Evolutionary conservation across 2,888 invertebrate genomes (phyloP).

Genomic region (Apotomis betuletana): DNA sequence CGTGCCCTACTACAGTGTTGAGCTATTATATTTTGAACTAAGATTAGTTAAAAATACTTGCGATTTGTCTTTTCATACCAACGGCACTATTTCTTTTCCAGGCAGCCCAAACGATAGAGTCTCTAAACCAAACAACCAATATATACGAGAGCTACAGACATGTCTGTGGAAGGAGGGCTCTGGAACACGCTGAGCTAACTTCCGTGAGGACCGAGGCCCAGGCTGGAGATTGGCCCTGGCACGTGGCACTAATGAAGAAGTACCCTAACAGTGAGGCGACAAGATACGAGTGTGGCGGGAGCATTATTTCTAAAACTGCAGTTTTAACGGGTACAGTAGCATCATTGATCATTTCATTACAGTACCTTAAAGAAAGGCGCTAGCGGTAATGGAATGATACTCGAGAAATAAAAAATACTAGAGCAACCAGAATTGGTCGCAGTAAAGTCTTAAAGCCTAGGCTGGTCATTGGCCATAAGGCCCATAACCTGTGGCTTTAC

Average conservation of each 20-base stretch:
- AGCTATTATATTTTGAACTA: too few relatives aligned
- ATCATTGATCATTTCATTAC: background rate
- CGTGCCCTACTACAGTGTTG: too few relatives aligned
- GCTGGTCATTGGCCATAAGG: too few relatives aligned
- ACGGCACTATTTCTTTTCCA: constrained; percentile 46
- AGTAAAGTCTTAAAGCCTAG: too few relatives aligned
- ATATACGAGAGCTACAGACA: constrained; percentile 54
- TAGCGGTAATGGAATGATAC: too few relatives aligned
- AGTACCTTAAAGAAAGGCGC: too few relatives aligned
- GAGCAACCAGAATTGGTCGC: too few relatives aligned
- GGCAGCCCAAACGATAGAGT: constrained; percentile 57
- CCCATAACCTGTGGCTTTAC: too few relatives aligned
- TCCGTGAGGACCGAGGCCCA: constrained; percentile 64
- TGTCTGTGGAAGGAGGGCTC: constrained; percentile 66
- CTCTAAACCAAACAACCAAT: constrained; percentile 55
- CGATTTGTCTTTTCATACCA: background rate
- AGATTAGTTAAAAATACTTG: background rate
- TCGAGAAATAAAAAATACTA: too few relatives aligned
- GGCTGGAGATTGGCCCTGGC: constrained; percentile 79
- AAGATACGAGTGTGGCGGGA: constrained; percentile 72
- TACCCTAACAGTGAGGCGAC: constrained; percentile 46
- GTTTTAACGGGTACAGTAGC: constrained; percentile 66
- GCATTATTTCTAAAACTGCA: constrained; percentile 71
- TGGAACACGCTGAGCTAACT: constrained; percentile 67
- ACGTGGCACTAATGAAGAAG: constrained; percentile 66